Evolutionary conservation across 2,113 vertebrate genomes (phyloP).

Genomic region (Gila orcuttii): DNA sequence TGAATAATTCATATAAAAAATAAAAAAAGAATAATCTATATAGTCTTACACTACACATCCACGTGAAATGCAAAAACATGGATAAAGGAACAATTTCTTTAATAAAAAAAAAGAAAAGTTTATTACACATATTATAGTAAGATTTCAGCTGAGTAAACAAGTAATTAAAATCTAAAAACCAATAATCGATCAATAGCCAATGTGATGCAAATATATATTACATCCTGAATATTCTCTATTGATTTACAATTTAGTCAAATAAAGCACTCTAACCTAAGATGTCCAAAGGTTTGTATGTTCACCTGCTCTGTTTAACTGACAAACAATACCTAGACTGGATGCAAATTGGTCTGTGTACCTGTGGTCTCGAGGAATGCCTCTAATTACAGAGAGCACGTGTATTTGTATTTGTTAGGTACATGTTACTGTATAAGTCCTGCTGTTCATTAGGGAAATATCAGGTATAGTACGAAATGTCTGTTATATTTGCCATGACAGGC

Average conservation of each 20-base stretch:
- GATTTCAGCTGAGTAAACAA: too few relatives aligned
- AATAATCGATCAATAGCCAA: too few relatives aligned
- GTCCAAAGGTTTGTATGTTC: background rate
- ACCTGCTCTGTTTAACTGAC: constrained; percentile 15
- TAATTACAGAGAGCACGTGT: constrained; percentile 23
- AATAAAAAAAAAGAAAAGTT: too few relatives aligned
- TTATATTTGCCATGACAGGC: constrained; percentile 9
- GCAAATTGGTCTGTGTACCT: constrained; percentile 1
- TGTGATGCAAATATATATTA: background rate
- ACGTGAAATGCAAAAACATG: too few relatives aligned
- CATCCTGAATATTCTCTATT: background rate
- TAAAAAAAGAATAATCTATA: too few relatives aligned
- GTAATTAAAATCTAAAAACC: too few relatives aligned
- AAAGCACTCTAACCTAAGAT: background rate
- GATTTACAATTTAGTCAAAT: background rate
- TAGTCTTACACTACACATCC: too few relatives aligned
- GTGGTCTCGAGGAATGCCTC: background rate
- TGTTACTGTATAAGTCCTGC: background rate
- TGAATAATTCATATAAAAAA: too few relatives aligned
- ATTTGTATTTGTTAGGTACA: constrained; percentile 11
- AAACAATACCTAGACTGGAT: background rate
- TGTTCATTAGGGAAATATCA: constrained; percentile 13
- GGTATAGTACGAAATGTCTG: background rate
- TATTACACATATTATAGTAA: too few relatives aligned
- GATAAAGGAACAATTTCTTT: too few relatives aligned